Base-by-base conservation (phyloP, 2,797 vertebrate genomes). In the Moxostoma hubbsi region DNA sequence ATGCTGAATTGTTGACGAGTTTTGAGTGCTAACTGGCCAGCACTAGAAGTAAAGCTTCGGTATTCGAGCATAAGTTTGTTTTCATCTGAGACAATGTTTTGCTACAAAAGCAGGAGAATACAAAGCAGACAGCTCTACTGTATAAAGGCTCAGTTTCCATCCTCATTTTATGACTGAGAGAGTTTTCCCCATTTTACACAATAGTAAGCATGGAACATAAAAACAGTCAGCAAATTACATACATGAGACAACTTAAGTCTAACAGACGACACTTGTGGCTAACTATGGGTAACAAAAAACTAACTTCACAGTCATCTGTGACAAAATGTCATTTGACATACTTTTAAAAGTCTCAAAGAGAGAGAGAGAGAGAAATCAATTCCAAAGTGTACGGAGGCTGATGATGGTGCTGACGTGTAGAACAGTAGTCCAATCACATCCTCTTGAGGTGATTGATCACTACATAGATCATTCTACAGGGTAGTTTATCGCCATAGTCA, bases 1-100 rank as follows among this genome's bases (percentile, higher is more conserved):
- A 88, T 86, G 82, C 86, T 86, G 87, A 82, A 83, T 82, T 79
- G 54, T 84, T 43, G 18, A 74, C 51, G 75, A 58, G 57, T 77
- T 73, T 73, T 9, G 12, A 83, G 75, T 78, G 79, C 65, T 73
- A 73, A 65, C 43, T 5, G 76, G 68, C 73, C 79, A 82, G 77
- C 69, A 76, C 55, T 85, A 62, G 66, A 75, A 58, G 16, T 69
- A 12, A 70, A 79, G 78, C 72, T 81, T 64, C 75, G 64, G 73
- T 11, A 54, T 58, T 63, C 18, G 68, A 49, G 59, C 79, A 54
- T 12, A 75, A 79, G 62, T 79, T 81, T 5, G 5, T 47, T 64
- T 36, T 51, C 50, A 55, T 71, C 58, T 24, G 36, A 71, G 63
- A 59, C 59, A 50, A 62, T 51, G 66, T 79, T 53, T 12, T 46